Base-by-base conservation (phyloP, 2,797 vertebrate species). In the Pipistrellus pygmaeus region DNA sequence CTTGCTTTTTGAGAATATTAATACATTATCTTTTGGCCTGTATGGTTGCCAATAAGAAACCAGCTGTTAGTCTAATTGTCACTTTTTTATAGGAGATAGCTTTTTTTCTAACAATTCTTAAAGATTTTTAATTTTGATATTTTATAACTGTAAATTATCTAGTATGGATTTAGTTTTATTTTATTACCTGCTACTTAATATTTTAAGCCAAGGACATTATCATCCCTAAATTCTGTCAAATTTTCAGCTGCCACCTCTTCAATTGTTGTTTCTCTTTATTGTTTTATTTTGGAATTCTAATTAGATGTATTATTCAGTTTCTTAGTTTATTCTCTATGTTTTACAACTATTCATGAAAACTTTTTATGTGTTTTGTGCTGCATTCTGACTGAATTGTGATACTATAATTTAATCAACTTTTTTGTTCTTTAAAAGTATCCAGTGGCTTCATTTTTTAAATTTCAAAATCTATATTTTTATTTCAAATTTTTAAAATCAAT, bases 271-370 rank as follows among this genome's bases (percentile, higher is more conserved):
- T 88, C 25, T 27, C 57, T 66, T 32, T 57, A 18, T 44, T 35
- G 35, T 90, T 85, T 94, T 78, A 69, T 72, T 94, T 32, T 68
- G 46, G 18, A 86, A 89, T 32, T 57, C 25, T 51, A 75, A 91
- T n/a, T 73, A 78, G 12, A 62, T 35, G 1, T 66, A 55, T 23
- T 66, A 21, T n/a, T 2, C 27, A 27, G 35, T 55, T 48, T 91
- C 76, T 89, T 57, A 75, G 27, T 20, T 82, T 90, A 94, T 69
- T 83, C 35, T 89, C 5, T 81, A 71, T 48, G 11, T 69, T 46
- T 77, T 44, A 48, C 32, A 69, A 81, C 44, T 71, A 41, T 60
- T 88, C 7, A 95, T 93, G 55, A 73, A 62, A 78, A 51, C 30
- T 64, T 57, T 35, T 20, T 55, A 78, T 69, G 53, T 32, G 46